Evolutionary conservation across 2,888 invertebrate genomes (phyloP).

Genomic region (Electrophaes corylata): DNA sequence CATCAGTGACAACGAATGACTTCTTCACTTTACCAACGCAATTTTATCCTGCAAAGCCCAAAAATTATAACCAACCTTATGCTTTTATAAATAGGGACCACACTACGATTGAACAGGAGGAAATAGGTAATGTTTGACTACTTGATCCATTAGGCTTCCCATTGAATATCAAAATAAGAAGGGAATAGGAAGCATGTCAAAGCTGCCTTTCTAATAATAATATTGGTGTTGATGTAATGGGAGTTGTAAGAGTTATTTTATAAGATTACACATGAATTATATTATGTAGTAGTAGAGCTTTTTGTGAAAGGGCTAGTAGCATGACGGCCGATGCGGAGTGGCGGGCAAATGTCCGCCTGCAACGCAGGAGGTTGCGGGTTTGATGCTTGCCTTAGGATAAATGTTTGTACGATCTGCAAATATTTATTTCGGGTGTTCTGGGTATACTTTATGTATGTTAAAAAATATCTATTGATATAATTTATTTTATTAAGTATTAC

Average conservation of each 20-base stretch:
- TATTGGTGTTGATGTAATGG: slow-evolving; percentile 44
- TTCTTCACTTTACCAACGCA: slow-evolving; percentile 73
- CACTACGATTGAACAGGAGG: slow-evolving; percentile 28
- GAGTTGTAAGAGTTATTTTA: slow-evolving; percentile 9
- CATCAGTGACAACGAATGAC: slow-evolving; percentile 77
- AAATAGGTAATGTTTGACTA: slow-evolving; percentile 46
- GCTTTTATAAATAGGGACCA: slow-evolving; percentile 38
- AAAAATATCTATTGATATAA: no score
- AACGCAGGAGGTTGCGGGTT: no score
- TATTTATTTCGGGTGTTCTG: no score
- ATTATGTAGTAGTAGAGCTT: neutral
- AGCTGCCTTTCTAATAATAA: slow-evolving; percentile 48
- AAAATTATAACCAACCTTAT: slow-evolving; percentile 43
- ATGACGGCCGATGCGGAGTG: no score
- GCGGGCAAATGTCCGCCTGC: no score
- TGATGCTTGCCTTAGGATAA: no score
- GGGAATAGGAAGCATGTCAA: slow-evolving; percentile 56
- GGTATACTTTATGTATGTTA: no score
- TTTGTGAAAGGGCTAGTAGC: no score
- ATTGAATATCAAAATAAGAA: slow-evolving; percentile 66
- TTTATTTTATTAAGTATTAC: no score
- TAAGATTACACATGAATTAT: neutral
- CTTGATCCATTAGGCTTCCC: slow-evolving; percentile 68
- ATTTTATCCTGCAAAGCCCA: slow-evolving; percentile 40
- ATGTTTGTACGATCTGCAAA: no score